Conservation (phyloP, 2,113 vertebrate species). For the Heptranchias perlo region DNA sequence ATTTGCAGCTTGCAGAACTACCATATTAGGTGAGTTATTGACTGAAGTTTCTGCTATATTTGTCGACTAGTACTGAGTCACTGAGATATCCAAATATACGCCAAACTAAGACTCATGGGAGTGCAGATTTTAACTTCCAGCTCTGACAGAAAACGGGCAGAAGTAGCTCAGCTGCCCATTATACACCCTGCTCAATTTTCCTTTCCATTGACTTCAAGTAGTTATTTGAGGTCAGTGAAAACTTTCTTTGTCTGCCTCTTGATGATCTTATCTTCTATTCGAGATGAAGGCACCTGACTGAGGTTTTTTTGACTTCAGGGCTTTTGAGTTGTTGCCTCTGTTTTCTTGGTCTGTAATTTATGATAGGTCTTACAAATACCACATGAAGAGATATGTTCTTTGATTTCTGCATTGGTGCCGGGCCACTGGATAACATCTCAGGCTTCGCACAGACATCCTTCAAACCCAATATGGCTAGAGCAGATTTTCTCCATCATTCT, state of each 20-base stretch:
- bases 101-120: background rate
- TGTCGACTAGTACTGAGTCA: background rate
- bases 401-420: background rate
- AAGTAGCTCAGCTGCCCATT: background rate
- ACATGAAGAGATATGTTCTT: background rate
- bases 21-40: too few species aligned
- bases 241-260: background rate
- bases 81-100: background rate
- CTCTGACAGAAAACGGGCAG: background rate
- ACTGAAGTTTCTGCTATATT: background rate
- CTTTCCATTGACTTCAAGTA: background rate
- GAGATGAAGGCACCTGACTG: background rate
- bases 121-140: background rate
- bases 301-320: background rate
- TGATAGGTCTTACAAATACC: background rate
- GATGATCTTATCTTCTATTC: background rate
- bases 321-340: background rate
- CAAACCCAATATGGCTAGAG: background rate
- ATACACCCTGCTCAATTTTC: background rate
- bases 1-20: background rate
- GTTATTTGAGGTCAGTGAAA: background rate
- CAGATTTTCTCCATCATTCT: background rate
- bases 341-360: background rate
- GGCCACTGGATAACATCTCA: background rate
- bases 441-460: background rate